Evolutionary conservation across 2,113 vertebrate genomes (phyloP), one percentile per base, ranked within the genome.

Genomic region (human (Homo sapiens)): DNA sequence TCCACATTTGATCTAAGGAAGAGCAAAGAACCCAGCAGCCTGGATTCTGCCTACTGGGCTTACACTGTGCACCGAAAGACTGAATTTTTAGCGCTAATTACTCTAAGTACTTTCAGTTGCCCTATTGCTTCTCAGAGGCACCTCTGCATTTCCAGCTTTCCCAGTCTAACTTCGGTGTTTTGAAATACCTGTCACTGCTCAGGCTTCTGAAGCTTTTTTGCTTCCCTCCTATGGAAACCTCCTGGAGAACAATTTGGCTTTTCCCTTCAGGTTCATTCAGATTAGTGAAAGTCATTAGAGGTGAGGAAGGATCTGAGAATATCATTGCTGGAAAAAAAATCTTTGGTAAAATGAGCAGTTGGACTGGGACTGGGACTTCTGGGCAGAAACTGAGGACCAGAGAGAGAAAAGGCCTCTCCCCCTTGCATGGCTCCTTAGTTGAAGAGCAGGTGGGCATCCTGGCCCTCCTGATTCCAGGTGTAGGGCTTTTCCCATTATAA

Each of bases 301-400:
- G 70, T 0, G 3, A 75, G 13, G 22, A n/a, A 61, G 30, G 43
- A n/a, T 11, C 20, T 0, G 5, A 72, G 50, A 55, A 6, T 12
- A 14, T 18, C 38, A 7, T 45, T 1, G 1, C 11, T 57, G 59
- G 38, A 35, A 89, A 45, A 52, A 23, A 43, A 14, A 14, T 32
- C 27, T 92, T 38, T 32, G 78, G 48, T 59, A 50, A 64, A 64
- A 43, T 38, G 83, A 3, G 6, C 40, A 2, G 40, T 17, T 4
- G 48, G 59, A 17, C 10, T 32, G 43, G 3, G 30, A 45, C 40
- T 25, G 40, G 7, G 27, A 66, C 66, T 89, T 89, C 9, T 55
- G 16, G 23, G 40, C 79, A 89, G 57, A 64, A 23, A 52, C 3
- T 1, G 85, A 70, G 59, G 32, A 13, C 25, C 52, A 43, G 27